A percentile compares a stretch with the other conserved stretches of the same genome.
These are phyloP conservation scores for Nesometra sesokonis DNA, from an alignment of 35 echinoderm and acorn worm species.

Conservation along the genomic window DNA sequence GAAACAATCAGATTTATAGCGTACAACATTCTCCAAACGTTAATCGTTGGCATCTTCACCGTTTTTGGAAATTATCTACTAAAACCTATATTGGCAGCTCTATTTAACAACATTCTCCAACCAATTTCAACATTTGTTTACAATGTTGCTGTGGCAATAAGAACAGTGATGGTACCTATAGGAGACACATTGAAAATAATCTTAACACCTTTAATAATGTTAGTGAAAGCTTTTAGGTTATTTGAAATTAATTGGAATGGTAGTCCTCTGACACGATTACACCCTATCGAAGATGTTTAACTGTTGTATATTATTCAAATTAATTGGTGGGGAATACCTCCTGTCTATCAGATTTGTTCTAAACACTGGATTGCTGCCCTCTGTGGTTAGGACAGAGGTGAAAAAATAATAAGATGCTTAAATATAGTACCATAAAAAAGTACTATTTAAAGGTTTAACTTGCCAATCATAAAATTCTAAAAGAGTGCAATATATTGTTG, in stretches of 20 bases:
- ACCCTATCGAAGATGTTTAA: slow-evolving; percentile 9
- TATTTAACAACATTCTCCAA: slow-evolving; percentile 43
- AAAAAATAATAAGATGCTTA: too few species aligned
- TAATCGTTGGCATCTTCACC: slow-evolving; percentile 41
- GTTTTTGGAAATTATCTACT: slow-evolving; percentile 50
- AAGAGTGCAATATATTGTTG: too few species aligned
- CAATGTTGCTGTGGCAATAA: slow-evolving; percentile 31
- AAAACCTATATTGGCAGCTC: slow-evolving; percentile 31
- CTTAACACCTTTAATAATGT: slow-evolving; percentile 25
- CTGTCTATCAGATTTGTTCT: too few species aligned
- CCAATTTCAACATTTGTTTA: slow-evolving; percentile 41
- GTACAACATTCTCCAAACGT: slow-evolving; percentile 27
- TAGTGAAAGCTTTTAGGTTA: slow-evolving; percentile 38
- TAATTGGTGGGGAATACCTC: too few species aligned
- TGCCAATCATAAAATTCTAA: too few species aligned
- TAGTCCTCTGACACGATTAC: background rate
- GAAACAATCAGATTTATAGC: slow-evolving; percentile 36
- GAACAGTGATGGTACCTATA: slow-evolving; percentile 24
- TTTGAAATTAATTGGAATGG: slow-evolving; percentile 33
- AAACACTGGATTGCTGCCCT: too few species aligned
- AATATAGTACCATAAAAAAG: too few species aligned
- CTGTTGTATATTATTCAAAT: background rate
- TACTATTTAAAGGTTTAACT: too few species aligned
- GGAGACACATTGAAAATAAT: slow-evolving; percentile 15
- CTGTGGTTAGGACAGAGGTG: too few species aligned